Evolutionary conservation across 1,140 invertebrate species (phyloP), one percentile per base, ranked within the genome.

Genomic region (Solenopsis fugax): DNA sequence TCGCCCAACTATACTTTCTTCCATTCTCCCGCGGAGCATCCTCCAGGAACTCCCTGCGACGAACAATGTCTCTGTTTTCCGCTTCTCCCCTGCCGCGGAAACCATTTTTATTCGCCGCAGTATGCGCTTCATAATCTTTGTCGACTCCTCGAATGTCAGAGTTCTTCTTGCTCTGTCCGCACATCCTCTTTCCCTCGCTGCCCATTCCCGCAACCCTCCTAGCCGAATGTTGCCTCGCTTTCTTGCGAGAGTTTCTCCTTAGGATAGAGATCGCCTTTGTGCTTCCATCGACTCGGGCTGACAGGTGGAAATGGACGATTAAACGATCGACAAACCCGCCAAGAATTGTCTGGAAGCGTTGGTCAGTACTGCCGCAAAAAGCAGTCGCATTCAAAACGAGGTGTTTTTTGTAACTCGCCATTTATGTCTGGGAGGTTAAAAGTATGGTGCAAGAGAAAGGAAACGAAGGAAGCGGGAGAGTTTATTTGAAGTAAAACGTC

Each of bases 291-390:
- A 89, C 90, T 90, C 54, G 60, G 90, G 92, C 89, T 94, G 93
- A 94, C 93, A 94, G 92, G 93, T 94, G 93, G 92, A 94, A 94
- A 94, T 93, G 91, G 93, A 94, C 91, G 93, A 94, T 93, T 93
- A 93, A 90, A 89, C 71, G 88, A 87, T 87, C 88, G 90, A 92
- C 90, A 90, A 93, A 93, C 84, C 90, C 88, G 64, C 88, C 65
- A 92, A 92, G 93, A 90, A 92, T 93, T 91, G 91, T 91, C 90
- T 87, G 64, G 85, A 90, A 91, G 86, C 88, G 91, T 90, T 90
- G 60, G 45, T 76, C 86, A 85, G 75, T 89, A 86, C 86, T 71
- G 76, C 24, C 80, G 78, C 81, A 87, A 89, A 72, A 77, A 84
- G 80, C 69, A 84, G 80, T 84, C 69, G 52, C 80, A 84, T 84